Conservation (phyloP, 2,797 vertebrate genomes). For the Eulemur albifrons region DNA sequence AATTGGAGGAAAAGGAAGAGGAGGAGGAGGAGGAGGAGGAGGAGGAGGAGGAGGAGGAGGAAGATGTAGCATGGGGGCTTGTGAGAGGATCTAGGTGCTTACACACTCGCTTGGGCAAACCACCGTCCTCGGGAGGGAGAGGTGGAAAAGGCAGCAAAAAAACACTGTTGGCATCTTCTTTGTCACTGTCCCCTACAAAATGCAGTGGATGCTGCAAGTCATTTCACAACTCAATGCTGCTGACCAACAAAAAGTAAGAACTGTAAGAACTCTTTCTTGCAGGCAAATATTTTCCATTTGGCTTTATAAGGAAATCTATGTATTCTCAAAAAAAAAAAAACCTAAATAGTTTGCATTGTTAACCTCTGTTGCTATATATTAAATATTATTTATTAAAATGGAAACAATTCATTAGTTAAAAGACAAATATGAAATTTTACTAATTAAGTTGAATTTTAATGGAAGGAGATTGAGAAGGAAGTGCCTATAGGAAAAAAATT, state of each 20-base stretch:
- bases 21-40: background rate
- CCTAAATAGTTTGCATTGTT: background rate
- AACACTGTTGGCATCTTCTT: rapidly evolving
- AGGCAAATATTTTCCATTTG: background rate
- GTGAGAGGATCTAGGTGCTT: rapidly evolving
- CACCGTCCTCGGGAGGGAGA: background rate
- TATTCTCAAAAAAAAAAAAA: background rate
- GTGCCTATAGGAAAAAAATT: background rate
- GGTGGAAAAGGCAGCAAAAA: background rate
- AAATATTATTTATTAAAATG: background rate
- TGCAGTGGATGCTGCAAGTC: rapidly evolving
- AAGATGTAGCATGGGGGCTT: rapidly evolving
- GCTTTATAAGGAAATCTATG: background rate
- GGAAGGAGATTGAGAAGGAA: background rate
- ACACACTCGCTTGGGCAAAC: background rate
- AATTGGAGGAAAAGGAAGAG: background rate
- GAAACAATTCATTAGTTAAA: slow-evolving; percentile 18
- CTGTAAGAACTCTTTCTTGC: background rate
- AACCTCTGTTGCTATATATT: background rate
- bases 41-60: background rate
- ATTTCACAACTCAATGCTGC: background rate
- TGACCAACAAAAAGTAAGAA: background rate
- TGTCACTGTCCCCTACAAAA: background rate
- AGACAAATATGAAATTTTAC: slow-evolving; percentile 19
- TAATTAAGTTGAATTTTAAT: slow-evolving; percentile 36